These are phyloP conservation scores for Aleadryas rufinucha DNA, from an alignment of 2,113 vertebrate species.

Conservation along the genomic window DNA sequence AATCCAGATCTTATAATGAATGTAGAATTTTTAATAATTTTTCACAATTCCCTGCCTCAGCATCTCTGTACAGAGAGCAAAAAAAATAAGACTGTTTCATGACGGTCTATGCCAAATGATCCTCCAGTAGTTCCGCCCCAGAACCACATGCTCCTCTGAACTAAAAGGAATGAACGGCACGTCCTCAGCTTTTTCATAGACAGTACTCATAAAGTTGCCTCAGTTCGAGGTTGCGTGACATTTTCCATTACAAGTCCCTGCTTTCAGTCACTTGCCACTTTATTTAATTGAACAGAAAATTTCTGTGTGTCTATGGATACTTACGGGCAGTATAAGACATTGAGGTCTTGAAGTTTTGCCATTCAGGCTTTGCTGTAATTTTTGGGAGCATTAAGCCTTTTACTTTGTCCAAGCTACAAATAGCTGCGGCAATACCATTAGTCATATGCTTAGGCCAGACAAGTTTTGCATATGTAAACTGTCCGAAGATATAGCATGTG, in stretches of 20 bases:
- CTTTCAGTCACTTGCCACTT: neutral
- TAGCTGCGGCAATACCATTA: neutral
- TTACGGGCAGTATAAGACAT: neutral
- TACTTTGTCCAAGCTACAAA: neutral
- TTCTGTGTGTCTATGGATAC: neutral
- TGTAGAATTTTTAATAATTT: neutral
- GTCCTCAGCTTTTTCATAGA: neutral
- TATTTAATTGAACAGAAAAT: neutral
- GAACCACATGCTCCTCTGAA: neutral
- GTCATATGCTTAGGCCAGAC: neutral
- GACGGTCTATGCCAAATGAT: neutral
- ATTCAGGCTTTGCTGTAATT: neutral
- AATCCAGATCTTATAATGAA: neutral
- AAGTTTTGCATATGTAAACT: neutral
- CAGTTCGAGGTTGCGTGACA: neutral
- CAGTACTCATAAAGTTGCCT: neutral
- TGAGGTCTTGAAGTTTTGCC: neutral
- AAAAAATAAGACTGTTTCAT: neutral
- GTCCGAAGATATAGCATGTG: accelerated
- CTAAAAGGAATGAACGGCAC: neutral
- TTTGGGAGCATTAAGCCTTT: neutral
- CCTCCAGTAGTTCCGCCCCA: neutral
- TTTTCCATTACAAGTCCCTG: neutral
- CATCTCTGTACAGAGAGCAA: neutral
- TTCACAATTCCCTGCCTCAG: neutral